Evolutionary conservation across 2,113 vertebrate genomes (phyloP), one percentile per base, ranked within the genome.

Genomic region (Anser brachyrhynchus): DNA sequence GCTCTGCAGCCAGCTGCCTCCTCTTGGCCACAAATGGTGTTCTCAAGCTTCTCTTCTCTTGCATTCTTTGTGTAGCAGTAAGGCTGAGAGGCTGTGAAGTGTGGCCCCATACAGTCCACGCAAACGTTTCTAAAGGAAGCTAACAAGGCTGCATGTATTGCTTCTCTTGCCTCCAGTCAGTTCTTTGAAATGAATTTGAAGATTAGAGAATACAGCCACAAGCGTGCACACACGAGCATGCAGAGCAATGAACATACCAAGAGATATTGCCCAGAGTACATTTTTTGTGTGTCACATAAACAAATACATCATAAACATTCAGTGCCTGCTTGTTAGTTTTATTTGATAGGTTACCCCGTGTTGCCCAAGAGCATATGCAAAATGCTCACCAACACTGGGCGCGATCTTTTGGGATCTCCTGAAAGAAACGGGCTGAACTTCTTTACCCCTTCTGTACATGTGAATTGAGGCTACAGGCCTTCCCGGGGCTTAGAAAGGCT

Each of bases 131-230:
- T 90, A 49, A 69, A 84, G 74, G 77, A 84, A 81, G 35, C 46
- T 92, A n/a, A 21, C 29, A 13, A 14, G 46, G 61, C 72, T 91
- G 77, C 28, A 5, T 35, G 59, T 51, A 80, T 87, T 66, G 49
- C 39, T 92, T 18, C 44, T 61, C 33, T 93, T 95, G 91, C 93
- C 89, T 96, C 66, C 66, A 79, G 93, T 87, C 84, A 90, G 31
- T 93, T 96, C 86, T 82, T 87, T n/a, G 89, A 96, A 96, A 94
- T 76, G 65, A 90, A 37, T 35, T 87, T 62, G 35, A 84, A 93
- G 73, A 86, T 92, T 71, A 89, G 85, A 95, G 81, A 90, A 55
- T 80, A 11, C 81, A 87, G 66, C 89, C 89, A 62, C 83, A 75
- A 86, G 90, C 31, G 0, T 8, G 19, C 66, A 65, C 5, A 1